Evolutionary conservation across 2,888 invertebrate species (phyloP), one percentile per base, ranked within the genome.

Genomic region (Drosophila sordidapex): DNA sequence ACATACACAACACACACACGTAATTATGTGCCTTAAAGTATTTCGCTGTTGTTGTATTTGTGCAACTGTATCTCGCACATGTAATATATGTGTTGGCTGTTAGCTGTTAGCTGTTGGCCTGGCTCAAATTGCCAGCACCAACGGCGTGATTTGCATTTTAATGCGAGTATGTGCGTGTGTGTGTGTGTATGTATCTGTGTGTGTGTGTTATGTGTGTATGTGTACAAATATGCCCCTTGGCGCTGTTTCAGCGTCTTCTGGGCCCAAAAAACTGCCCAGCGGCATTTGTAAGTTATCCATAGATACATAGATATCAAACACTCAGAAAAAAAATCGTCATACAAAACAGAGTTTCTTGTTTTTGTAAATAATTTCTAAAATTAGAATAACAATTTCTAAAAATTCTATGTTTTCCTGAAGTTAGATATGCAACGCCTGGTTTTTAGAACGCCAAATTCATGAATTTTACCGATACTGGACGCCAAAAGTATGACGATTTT

Each of bases 131-230:
- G 79, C 82, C 84, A 70, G 79, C 82, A 74, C 59, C 71, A 81
- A 31, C 73, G 70, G 61, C 89, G 90, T 85, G 85, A 85, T 85
- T 85, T 85, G 85, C 85, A 89, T 85, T 89, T 85, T 78, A 89
- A 89, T 85, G 80, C 61, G 71, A 51, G 43, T 54, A 48, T 48
- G 40, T 61, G 54, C 15, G 18, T 21, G 35, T 59, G 49, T 38
- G n/a, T 18, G 59, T 4, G 27, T 56, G 38, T 49, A 52, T 52
- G 51, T 21, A 8, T 15, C 11, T 33, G 1, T 33, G 11, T 40
- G 48, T 40, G 48, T 25, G 51, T 31, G 35, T 27, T 11, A 13
- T 21, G 21, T 21, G 18, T 27, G 43, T 48, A 25, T 62, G 35
- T 72, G 66, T 76, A 69, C 69, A 77, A 73, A 76, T 72, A 72